A percentile compares a stretch with the other conserved stretches of the same genome.
These are phyloP conservation scores for Ornithorhynchus anatinus DNA, from an alignment of 2,113 vertebrate species.

Conservation along the genomic window DNA sequence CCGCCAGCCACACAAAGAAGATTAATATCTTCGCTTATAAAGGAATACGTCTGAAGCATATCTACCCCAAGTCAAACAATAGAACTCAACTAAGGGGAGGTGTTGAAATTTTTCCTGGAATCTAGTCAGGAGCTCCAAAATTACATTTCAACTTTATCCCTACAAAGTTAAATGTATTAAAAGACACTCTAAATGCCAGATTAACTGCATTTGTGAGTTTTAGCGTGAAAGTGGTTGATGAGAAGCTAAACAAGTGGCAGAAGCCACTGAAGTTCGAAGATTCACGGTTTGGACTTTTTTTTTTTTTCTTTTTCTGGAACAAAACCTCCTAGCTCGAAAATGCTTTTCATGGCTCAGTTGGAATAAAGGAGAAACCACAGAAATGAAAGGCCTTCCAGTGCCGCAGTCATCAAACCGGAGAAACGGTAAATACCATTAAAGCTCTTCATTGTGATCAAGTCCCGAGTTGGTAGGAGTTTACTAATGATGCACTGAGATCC, in stretches of 20 bases:
- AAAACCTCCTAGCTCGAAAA: conserved; percentile 37
- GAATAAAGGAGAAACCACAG: conserved; percentile 55
- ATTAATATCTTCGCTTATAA: too few species aligned
- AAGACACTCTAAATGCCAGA: not conserved
- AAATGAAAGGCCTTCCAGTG: conserved; percentile 48
- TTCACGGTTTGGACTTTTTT: not conserved
- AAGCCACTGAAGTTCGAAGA: not conserved
- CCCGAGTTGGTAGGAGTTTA: not conserved
- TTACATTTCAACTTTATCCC: not conserved
- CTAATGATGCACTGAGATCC: not conserved
- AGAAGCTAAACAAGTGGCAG: not conserved
- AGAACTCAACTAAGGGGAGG: not conserved
- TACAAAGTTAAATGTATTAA: not conserved
- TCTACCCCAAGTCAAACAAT: too few species aligned
- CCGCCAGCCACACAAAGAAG: too few species aligned
- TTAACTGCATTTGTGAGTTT: not conserved
- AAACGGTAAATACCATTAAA: conserved; percentile 12
- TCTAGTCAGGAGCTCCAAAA: not conserved
- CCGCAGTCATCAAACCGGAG: conserved; percentile 7
- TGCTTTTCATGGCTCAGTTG: conserved; percentile 51
- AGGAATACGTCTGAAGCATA: too few species aligned
- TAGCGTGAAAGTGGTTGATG: not conserved
- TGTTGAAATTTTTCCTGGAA: not conserved
- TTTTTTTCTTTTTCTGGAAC: not conserved
- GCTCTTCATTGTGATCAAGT: not conserved